Conservation (phyloP, 2,888 invertebrate genomes). For the Megamerina dolium region DNA sequence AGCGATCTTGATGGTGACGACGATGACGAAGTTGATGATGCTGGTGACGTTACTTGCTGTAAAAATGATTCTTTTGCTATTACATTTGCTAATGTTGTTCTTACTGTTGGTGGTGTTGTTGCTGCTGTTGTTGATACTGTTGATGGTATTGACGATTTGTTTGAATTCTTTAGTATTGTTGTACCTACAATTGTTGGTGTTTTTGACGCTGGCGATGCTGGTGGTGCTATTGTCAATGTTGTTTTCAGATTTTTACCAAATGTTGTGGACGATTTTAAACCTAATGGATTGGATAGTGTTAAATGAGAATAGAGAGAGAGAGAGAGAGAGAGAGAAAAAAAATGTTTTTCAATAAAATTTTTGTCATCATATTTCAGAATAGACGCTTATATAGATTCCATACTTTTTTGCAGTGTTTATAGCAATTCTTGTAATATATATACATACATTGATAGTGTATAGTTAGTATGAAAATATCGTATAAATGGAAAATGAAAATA, state of each 20-base stretch:
- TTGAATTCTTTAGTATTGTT: constrained; percentile 2
- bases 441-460: too few relatives aligned
- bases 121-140: constrained; percentile 16
- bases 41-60: too few relatives aligned
- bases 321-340: too few relatives aligned
- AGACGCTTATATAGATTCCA: too few relatives aligned
- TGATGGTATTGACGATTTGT: not conserved
- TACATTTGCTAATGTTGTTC: too few relatives aligned
- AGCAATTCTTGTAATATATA: too few relatives aligned
- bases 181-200: constrained; percentile 13
- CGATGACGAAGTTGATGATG: constrained; percentile 20
- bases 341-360: too few relatives aligned
- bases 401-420: too few relatives aligned
- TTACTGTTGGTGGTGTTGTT: constrained; percentile 34
- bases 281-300: constrained; percentile 20
- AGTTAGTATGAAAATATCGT: too few relatives aligned
- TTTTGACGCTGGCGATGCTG: constrained; percentile 13
- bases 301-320: not conserved
- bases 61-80: too few relatives aligned
- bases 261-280: constrained; percentile 42
- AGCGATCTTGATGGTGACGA: constrained; percentile 15
- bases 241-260: constrained; percentile 43
- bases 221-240: constrained; percentile 21
- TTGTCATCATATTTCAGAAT: too few relatives aligned
- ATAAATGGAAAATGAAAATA: too few relatives aligned